Evolutionary conservation across 2,888 invertebrate genomes (phyloP).

Genomic region (Myopa testacea): DNA sequence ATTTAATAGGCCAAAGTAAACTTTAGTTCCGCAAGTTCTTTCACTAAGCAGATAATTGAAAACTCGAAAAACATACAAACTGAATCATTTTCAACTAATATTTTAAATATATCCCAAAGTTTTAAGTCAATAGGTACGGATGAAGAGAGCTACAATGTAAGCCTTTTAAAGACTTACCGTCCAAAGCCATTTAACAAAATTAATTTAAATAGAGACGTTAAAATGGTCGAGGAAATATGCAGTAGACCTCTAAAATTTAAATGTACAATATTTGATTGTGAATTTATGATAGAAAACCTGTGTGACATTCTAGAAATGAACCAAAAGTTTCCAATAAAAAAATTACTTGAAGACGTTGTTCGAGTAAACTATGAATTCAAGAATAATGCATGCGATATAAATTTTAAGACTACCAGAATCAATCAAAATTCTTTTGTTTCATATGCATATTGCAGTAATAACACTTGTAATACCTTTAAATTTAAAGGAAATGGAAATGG

Average conservation of each 20-base stretch:
- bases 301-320: too few relatives aligned
- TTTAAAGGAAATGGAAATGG: conserved; percentile 3
- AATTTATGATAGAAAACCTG: not conserved
- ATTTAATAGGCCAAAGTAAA: too few relatives aligned
- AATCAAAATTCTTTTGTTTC: conserved; percentile 2
- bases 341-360: too few relatives aligned
- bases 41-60: too few relatives aligned
- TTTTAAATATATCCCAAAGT: not conserved
- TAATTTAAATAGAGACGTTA: not conserved
- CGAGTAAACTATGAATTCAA: too few relatives aligned
- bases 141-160: not conserved
- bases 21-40: too few relatives aligned
- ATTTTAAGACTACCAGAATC: conserved; percentile 6
- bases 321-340: too few relatives aligned
- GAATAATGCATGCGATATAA: conserved; percentile 24
- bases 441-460: conserved; percentile 20
- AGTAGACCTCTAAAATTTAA: conserved; percentile 3
- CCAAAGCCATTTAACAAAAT: not conserved
- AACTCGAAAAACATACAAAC: too few relatives aligned
- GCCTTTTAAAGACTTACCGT: not conserved
- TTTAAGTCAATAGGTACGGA: conserved; percentile 4
- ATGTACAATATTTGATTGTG: conserved; percentile 11
- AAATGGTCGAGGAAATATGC: not conserved
- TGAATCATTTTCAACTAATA: too few relatives aligned
- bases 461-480: not conserved